phyloP scores from a whole-genome alignment of 2,888 invertebrate species.

The Tetragonisca angustula region DNA sequence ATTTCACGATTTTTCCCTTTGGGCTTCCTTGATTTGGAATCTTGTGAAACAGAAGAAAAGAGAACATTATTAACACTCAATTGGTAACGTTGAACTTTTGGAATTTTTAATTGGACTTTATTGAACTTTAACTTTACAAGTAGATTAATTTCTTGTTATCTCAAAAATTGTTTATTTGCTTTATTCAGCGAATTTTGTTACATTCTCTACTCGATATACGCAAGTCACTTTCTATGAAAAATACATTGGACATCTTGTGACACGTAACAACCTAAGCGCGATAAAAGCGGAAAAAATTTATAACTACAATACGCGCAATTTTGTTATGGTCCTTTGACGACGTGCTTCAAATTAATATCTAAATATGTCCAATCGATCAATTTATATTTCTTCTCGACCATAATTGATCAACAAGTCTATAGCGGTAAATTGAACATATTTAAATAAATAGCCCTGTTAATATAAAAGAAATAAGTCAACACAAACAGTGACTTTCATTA shows the following conservation, averaged over 20 bases:
- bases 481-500: neutral
- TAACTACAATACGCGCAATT: neutral
- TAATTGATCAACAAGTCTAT: neutral
- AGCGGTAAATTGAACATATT: neutral
- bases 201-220: neutral
- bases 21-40: neutral
- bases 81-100: no score
- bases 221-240: neutral
- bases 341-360: neutral
- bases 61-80: no score
- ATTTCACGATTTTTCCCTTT: neutral
- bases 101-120: no score
- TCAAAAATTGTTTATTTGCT: neutral
- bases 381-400: neutral
- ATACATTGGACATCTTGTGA: neutral
- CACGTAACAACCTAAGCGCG: neutral
- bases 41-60: neutral
- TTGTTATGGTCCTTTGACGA: neutral
- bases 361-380: neutral
- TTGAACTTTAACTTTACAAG: neutral
- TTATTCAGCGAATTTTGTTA: neutral
- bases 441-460: neutral
- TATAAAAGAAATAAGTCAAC: neutral
- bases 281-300: neutral
- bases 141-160: neutral